These are phyloP conservation scores for Odocoileus virginianus DNA, from an alignment of 2,113 vertebrate genomes.

Conservation along the genomic window DNA sequence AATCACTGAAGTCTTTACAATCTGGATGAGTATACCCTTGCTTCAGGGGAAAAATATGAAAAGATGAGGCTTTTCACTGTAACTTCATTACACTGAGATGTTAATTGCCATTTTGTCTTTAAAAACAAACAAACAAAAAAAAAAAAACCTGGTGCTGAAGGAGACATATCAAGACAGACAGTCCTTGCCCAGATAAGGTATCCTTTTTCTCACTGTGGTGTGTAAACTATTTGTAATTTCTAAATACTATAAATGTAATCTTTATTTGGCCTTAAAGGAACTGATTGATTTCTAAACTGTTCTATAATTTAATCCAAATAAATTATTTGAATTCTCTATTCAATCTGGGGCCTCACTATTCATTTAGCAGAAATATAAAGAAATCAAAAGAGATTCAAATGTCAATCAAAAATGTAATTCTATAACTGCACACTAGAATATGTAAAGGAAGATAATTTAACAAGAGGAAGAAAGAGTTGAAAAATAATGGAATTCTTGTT, in stretches of 20 bases:
- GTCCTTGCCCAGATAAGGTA: background rate
- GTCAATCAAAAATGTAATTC: background rate
- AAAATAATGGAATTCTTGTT: background rate
- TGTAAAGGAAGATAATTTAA: conserved; percentile 11
- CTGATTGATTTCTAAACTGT: background rate
- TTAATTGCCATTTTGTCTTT: background rate
- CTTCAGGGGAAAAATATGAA: background rate
- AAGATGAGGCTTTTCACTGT: background rate
- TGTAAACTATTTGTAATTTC: conserved; percentile 33
- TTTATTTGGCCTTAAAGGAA: background rate
- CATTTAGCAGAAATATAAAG: conserved; percentile 15
- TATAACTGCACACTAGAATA: background rate
- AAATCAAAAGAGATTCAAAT: background rate
- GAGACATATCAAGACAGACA: background rate
- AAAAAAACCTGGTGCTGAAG: background rate
- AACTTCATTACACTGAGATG: background rate
- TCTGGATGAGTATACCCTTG: conserved; percentile 27
- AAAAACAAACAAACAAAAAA: background rate
- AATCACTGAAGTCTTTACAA: background rate
- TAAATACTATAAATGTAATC: background rate
- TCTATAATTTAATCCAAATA: conserved; percentile 17
- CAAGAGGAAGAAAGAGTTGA: background rate
- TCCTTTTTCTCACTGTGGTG: background rate
- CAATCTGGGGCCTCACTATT: background rate
- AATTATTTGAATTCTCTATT: background rate